Evolutionary conservation across 2,888 invertebrate species (phyloP).

Genomic region (Tetragonula carbonaria): DNA sequence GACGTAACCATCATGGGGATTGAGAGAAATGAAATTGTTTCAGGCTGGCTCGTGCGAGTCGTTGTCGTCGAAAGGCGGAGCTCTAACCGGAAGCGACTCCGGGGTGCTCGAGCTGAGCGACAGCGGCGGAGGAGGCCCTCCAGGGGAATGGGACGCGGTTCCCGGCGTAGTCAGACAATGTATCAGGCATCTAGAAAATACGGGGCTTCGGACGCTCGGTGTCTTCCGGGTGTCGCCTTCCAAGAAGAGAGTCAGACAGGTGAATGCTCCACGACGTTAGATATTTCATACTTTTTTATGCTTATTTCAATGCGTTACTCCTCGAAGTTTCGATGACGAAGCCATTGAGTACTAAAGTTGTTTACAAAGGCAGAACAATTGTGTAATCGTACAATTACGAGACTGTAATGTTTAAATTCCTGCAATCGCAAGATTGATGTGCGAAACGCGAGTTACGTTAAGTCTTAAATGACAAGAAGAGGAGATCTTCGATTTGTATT

Average conservation of each 20-base stretch:
- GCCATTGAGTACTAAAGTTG: no score
- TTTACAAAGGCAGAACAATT: no score
- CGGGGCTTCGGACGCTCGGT: constrained; percentile 93
- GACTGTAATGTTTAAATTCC: no score
- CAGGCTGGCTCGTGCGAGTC: constrained; percentile 93
- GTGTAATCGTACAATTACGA: no score
- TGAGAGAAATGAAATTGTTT: constrained; percentile 66
- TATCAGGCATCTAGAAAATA: constrained; percentile 91
- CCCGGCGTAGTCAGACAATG: constrained; percentile 92
- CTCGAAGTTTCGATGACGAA: no score
- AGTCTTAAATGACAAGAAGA: constrained; percentile 34
- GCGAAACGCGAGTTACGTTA: not conserved
- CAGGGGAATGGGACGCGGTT: constrained; percentile 85
- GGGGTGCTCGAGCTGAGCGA: constrained; percentile 84
- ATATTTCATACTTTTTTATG: not conserved
- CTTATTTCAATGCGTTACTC: not conserved
- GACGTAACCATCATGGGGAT: not conserved
- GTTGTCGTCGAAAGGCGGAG: constrained; percentile 84
- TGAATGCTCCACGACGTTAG: constrained; percentile 76
- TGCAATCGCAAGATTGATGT: no score
- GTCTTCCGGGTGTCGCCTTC: constrained; percentile 97
- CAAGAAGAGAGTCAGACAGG: constrained; percentile 96
- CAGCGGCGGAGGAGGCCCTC: constrained; percentile 85
- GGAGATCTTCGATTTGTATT: constrained; percentile 78
- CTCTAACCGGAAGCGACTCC: constrained; percentile 80